Base-by-base conservation (phyloP, 2,888 invertebrate genomes). In the Meteorus colon region DNA sequence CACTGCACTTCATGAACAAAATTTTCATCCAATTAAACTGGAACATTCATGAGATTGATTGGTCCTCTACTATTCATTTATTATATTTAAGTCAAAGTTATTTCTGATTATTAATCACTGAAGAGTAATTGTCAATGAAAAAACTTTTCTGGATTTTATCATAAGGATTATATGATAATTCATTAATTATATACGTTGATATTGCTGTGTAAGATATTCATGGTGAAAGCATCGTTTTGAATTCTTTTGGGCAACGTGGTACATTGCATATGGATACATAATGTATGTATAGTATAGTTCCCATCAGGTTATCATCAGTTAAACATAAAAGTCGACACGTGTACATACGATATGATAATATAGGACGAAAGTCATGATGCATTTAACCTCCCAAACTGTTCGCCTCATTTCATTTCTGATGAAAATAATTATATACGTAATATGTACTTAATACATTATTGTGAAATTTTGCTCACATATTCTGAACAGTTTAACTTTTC, bases 311-410 rank as follows among this genome's bases (percentile, higher is more conserved):
- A 55, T 55, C 55, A 65, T 65, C 37, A 65, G 14, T 65, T 41
- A 12, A 37, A 34, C 37, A 65, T 34, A 10, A n/a, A 65, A 37
- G 65, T 65, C 65, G 37, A 65, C 65, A 65, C 34, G 37, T 65
- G 41, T 37, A 24, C 34, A 19, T 1, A 19, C n/a, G n/a, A 48
- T 29, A 63, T 63, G 63, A 31, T 14, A 34, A 34, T 63, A 63
- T 63, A n/a, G 31, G 34, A 63, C 48, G 16, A 48, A 63, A 65
- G 65, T 65, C 55, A 55, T 51, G 6, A 45, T 48, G 48, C 48
- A 48, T 48, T 48, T 48, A 48, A 48, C n/a, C 48, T n/a, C n/a
- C 48, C 16, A 48, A 48, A 48, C 14, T 16, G 48, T n/a, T 16
- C 24, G 37, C 19, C 37, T 45, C 19, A 68, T 31, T 51, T 51